Base-by-base conservation (phyloP, 2,113 vertebrate species). In the Chitala chitala region DNA sequence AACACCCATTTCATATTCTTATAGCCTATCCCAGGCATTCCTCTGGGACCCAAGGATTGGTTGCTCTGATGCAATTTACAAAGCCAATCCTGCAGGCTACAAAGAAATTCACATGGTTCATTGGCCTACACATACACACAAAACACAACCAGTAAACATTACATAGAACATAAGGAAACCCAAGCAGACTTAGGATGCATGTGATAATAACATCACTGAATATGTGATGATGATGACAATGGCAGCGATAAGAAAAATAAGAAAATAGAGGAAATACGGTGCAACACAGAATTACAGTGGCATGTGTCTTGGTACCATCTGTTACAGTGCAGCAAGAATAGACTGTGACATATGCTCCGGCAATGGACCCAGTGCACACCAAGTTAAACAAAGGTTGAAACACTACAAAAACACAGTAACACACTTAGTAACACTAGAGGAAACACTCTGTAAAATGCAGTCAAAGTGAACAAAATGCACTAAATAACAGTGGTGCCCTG, bases 261-360 rank as follows among this genome's bases (percentile, higher is more conserved):
- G 46, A 77, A 56, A 42, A 69, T 20, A 56, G 46, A 71, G 63
- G 76, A 72, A 80, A 31, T 44, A 63, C 78, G 75, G 26, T 77
- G 78, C 78, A 79, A 65, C 71, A 79, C 46, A 78, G 38, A 73
- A 64, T 56, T 26, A 74, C 22, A 44, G 64, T 48, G 64, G 7
- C 50, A 78, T 81, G 69, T 69, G 69, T 70, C 72, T 80, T 78
- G 75, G 76, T 82, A 73, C 78, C 77, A 84, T 87, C 78, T 82
- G 84, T 78, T 69, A 61, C 46, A 13, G 26, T 69, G 77, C 76
- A 73, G 36, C 73, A 78, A 78, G 66, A 79, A 82, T 75, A 82
- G 58, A 73, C 77, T 65, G 77, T 79, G 74, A 81, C 83, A 82
- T 77, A 80, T 76, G 82, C 77, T 77, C 33, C 64, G 26, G 75